These are phyloP conservation scores for Tautogolabrus adspersus DNA, from an alignment of 2,113 vertebrate genomes.

Conservation along the genomic window DNA sequence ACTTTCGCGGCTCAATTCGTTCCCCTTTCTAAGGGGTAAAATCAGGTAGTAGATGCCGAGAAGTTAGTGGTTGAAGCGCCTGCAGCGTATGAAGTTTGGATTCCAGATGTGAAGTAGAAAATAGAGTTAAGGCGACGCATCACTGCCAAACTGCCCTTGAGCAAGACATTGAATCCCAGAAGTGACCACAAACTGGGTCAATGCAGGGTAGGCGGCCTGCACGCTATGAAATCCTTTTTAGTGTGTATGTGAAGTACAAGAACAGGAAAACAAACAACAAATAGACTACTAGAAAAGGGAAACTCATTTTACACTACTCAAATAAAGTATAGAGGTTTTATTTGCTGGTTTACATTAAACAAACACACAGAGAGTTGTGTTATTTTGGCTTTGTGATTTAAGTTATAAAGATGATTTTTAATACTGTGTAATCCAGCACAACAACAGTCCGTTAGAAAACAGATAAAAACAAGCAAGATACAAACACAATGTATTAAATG, in stretches of 20 bases:
- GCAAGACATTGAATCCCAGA: conserved; percentile 41
- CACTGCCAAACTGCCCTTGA: conserved; percentile 52
- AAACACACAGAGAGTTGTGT: no score
- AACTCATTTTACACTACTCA: background rate
- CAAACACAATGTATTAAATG: no score
- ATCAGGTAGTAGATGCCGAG: background rate
- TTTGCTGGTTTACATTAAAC: no score
- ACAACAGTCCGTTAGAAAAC: no score
- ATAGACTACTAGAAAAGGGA: background rate
- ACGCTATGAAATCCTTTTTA: background rate
- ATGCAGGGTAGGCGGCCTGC: background rate
- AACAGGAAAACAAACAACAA: background rate
- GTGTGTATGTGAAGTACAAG: background rate
- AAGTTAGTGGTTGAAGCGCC: conserved; percentile 11
- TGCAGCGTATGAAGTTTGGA: conserved; percentile 17
- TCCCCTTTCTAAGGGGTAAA: background rate
- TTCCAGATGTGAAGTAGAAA: conserved; percentile 38
- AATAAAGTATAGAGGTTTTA: no score
- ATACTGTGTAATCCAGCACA: no score
- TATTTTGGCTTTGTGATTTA: no score
- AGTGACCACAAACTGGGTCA: conserved; percentile 58
- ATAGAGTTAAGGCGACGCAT: conserved; percentile 28
- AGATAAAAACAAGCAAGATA: no score
- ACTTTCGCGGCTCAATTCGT: background rate
- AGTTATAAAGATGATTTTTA: no score